Evolutionary conservation across 1,140 invertebrate genomes (phyloP), one percentile per base, ranked within the genome.

Genomic region (Drosophila novamexicana): DNA sequence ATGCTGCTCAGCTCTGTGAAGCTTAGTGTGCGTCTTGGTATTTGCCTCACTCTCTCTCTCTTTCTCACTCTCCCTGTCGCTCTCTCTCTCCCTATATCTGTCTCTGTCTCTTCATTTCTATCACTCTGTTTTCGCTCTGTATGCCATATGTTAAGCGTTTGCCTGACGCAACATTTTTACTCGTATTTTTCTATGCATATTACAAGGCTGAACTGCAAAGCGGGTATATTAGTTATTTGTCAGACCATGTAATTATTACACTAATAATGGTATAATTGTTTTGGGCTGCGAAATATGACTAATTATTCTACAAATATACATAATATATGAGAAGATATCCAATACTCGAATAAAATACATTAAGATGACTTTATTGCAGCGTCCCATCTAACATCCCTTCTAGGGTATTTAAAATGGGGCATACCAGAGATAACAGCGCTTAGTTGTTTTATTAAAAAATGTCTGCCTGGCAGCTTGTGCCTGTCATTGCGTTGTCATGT

Each of bases 71-170:
- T 6, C 1, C 4, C 12, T 32, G 39, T 16, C 34, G 42, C 50
- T 53, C 58, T 34, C n/a, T 52, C 65, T 61, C 37, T 45, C n/a
- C 57, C 42, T 34, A 16, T 16, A 4, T 42, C 44, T 14, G 14
- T 44, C 58, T 62, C 50, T 34, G 29, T 68, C 9, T 34, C 29
- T 54, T 18, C 44, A 32, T 56, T 40, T 42, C 47, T 34, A 8
- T 49, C 64, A 45, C 36, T 63, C 45, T 56, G 67, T 45, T 34
- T 36, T 36, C 32, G 14, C 40, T 62, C 50, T 36, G 42, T 65
- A 65, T 80, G 82, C 76, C 83, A 86, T 86, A 86, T 86, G 83
- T 83, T 89, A 75, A 83, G 79, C 84, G 77, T 82, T 83, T 73
- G 79, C 72, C 84, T 83, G 84, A 71, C 66, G 68, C 67, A 75